Conservation (phyloP, 2,113 vertebrate species). For the Anser brachyrhynchus region DNA sequence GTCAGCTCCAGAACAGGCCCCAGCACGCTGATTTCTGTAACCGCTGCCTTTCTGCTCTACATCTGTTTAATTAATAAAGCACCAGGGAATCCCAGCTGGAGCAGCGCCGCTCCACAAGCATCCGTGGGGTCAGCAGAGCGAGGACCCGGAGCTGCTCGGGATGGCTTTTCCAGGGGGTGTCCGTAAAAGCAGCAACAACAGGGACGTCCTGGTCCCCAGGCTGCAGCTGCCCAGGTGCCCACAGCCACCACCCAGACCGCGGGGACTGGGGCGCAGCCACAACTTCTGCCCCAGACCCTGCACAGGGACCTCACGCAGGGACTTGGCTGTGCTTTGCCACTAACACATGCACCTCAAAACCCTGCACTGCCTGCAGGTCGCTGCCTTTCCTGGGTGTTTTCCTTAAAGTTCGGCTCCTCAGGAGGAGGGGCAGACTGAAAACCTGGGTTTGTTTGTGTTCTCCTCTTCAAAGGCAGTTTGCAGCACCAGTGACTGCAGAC, state of each 20-base stretch:
- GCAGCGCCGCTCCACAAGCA: background rate
- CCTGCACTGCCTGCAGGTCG: rapidly evolving
- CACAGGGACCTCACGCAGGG: rapidly evolving
- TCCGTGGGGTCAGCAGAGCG: background rate
- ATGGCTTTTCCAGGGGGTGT: background rate
- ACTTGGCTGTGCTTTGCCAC: too few relatives aligned
- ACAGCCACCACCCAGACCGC: background rate
- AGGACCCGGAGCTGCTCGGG: background rate
- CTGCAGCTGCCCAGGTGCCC: background rate
- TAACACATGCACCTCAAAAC: background rate
- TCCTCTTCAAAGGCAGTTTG: background rate
- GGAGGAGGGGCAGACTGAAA: rapidly evolving
- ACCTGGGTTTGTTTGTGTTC: background rate
- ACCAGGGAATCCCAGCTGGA: background rate
- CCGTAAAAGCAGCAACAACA: background rate
- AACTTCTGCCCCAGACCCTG: background rate
- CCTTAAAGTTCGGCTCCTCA: background rate
- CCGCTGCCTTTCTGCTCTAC: background rate
- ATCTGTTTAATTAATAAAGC: background rate
- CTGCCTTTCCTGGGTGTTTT: background rate
- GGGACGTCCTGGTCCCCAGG: rapidly evolving
- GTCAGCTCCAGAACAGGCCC: background rate
- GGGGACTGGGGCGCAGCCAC: background rate
- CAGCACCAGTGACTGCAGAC: rapidly evolving
- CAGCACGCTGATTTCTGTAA: rapidly evolving